phyloP scores from a whole-genome alignment of 2,888 invertebrate genomes.

The Lysandra bellargus region DNA sequence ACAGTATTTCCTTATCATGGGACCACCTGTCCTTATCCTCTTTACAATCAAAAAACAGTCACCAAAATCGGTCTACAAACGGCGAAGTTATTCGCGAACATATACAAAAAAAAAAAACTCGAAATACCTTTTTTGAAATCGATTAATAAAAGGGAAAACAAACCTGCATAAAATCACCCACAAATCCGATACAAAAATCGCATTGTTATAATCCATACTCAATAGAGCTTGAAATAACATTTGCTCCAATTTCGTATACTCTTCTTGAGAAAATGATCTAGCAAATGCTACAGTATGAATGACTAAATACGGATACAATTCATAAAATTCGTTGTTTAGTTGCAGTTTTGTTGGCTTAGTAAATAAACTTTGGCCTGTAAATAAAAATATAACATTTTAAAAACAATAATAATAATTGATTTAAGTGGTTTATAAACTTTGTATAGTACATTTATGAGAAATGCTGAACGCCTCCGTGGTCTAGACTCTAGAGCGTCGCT shows the following conservation, averaged over 20 bases:
- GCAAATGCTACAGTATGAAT: constrained; percentile 49
- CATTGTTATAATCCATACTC: constrained; percentile 50
- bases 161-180: constrained; percentile 65
- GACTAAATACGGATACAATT: constrained; percentile 58
- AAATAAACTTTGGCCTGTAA: constrained; percentile 61
- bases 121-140: not conserved
- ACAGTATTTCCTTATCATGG: too few species aligned
- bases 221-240: constrained; percentile 56
- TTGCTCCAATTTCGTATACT: constrained; percentile 52
- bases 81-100: too few species aligned
- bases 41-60: too few species aligned
- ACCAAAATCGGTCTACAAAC: too few species aligned
- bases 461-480: too few species aligned
- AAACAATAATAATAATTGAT: not conserved
- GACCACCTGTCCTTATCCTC: too few species aligned
- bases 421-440: too few species aligned
- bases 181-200: constrained; percentile 60
- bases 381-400: constrained; percentile 39
- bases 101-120: constrained; percentile 1
- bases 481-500: too few species aligned
- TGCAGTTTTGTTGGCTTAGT: constrained; percentile 51
- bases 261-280: constrained; percentile 48
- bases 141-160: constrained; percentile 34
- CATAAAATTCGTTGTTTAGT: constrained; percentile 40
- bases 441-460: too few species aligned